These are phyloP conservation scores for Ctenosaura bakeri DNA, from an alignment of 2,797 vertebrate species.

Conservation along the genomic window DNA sequence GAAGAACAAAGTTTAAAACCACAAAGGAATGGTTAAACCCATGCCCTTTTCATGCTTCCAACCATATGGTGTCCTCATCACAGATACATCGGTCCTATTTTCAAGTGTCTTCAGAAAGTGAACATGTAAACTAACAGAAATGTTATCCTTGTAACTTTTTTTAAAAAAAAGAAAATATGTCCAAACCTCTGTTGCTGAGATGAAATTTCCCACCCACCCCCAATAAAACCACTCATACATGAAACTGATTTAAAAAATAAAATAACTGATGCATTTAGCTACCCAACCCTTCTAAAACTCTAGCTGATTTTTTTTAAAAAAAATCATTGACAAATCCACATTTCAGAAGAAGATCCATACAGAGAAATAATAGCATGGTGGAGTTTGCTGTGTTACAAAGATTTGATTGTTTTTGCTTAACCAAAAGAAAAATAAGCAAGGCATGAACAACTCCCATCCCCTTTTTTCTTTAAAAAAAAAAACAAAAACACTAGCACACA, in stretches of 20 bases:
- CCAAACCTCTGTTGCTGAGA: conserved; percentile 49
- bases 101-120: conserved; percentile 87
- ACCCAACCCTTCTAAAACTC: conserved; percentile 63
- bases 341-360: conserved; percentile 61
- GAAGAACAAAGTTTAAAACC: conserved; percentile 19
- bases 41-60: conserved; percentile 60
- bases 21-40: conserved; percentile 18
- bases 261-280: conserved; percentile 68
- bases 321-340: conserved; percentile 68
- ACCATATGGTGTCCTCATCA: conserved; percentile 79
- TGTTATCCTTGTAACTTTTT: conserved; percentile 70
- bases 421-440: conserved; percentile 64
- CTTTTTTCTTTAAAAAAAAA: background rate
- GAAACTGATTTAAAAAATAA: conserved; percentile 11
- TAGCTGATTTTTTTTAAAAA: conserved; percentile 67
- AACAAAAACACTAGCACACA: background rate
- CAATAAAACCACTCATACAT: conserved; percentile 15
- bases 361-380: conserved; percentile 57
- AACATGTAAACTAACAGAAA: conserved; percentile 85
- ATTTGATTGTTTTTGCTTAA: conserved; percentile 45
- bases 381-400: conserved; percentile 73
- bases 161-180: conserved; percentile 32
- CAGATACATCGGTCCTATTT: conserved; percentile 86
- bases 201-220: conserved; percentile 50
- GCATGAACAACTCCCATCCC: conserved; percentile 70